Percentiles rank a stretch among this genome's conserved stretches.
These are phyloP conservation scores for Myopa testacea DNA, from an alignment of 2,888 invertebrate genomes.

Conservation along the genomic window DNA sequence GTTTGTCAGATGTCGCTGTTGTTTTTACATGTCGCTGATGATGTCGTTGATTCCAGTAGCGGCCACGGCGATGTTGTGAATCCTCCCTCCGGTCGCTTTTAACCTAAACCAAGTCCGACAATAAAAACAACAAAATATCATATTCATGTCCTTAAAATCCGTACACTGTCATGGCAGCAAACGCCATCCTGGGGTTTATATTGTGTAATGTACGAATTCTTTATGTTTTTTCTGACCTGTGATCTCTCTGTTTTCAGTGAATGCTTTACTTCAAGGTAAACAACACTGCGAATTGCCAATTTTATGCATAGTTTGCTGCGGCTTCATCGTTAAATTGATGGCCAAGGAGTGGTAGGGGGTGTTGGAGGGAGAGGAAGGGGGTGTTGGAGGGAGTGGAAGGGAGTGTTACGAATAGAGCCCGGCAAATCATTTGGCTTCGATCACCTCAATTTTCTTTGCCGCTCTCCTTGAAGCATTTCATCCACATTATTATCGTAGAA, in stretches of 20 bases:
- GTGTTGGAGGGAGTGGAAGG: too few relatives aligned
- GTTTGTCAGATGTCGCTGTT: neutral
- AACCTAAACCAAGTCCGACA: too few relatives aligned
- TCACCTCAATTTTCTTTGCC: too few relatives aligned
- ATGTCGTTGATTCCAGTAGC: neutral
- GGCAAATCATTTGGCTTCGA: too few relatives aligned
- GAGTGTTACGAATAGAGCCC: too few relatives aligned
- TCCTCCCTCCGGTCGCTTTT: too few relatives aligned
- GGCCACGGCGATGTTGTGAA: too few relatives aligned
- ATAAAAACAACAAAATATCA: too few relatives aligned
- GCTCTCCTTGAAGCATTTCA: too few relatives aligned
- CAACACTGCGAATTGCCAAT: conserved; percentile 11
- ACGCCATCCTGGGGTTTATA: neutral
- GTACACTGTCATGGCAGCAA: neutral
- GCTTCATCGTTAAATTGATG: too few relatives aligned
- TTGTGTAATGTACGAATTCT: neutral
- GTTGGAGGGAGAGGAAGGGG: neutral
- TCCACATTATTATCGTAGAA: too few relatives aligned
- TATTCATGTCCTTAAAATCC: too few relatives aligned
- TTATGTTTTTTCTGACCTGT: neutral
- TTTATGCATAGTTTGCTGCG: neutral
- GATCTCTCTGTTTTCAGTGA: neutral
- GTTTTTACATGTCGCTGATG: conserved; percentile 11
- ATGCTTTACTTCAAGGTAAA: neutral
- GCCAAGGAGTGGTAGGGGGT: neutral